Evolutionary conservation across 2,888 invertebrate species (phyloP), one percentile per base, ranked within the genome.

Genomic region (Coenonympha glycerion): DNA sequence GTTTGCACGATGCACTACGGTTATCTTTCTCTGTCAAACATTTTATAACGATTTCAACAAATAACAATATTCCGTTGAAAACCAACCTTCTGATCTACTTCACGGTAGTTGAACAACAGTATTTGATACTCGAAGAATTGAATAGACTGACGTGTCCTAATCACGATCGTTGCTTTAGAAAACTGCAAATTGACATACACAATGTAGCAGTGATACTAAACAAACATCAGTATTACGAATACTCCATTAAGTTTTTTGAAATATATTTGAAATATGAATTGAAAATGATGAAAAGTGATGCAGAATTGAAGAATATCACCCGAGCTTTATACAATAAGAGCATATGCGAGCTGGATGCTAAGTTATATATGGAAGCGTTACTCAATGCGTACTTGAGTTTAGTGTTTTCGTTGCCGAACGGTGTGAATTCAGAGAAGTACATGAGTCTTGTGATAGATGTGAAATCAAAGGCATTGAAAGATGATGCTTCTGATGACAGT

Each of bases 381-480:
- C 44, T 63, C 0, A 74, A 79, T 55, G 83, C 79, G 0, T 85
- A 62, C 63, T 53, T 86, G 31, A 82, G 85, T 52, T 50, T 80
- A 1, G 56, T 77, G 0, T 81, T 79, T 34, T 63, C 79, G 0
- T 57, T 60, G 24, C 64, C 64, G 0, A 71, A 78, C 1, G 72
- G 70, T 1, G 6, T 76, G 8, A 60, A 40, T 5, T 61, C 71
- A 0, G 78, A 79, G 3, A 87, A 87, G 31, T 71, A 78, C 54
- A 79, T 85, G 76, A 78, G 73, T 41, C 56, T 87, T 6, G 77
- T 82, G 0, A 78, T 86, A 64, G 85, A 86, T 56, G 71, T 84
- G 0, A 87, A 87, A 44, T 72, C 81, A 0, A 85, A 83, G 36
- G 68, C 69, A 0, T 49, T 79, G 47, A 81, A 76, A 36, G 61